Evolutionary conservation across 2,113 vertebrate species (phyloP).

Genomic region (Rhineura floridana): DNA sequence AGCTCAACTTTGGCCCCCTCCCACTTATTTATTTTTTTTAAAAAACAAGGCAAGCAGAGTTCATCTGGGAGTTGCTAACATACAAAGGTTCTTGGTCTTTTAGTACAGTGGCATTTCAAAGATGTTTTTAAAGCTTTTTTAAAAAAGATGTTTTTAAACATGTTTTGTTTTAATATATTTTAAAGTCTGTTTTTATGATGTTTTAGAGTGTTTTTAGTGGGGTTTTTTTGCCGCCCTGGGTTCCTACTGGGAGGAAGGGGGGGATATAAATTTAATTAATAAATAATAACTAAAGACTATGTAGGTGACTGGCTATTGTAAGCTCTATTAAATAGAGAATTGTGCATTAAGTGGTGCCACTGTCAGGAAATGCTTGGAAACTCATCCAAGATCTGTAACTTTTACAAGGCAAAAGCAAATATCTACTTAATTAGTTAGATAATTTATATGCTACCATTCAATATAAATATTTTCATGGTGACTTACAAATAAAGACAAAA

Average conservation of each 20-base stretch:
- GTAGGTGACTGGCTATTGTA: background rate
- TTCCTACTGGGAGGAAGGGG: too few species aligned
- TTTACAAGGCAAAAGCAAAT: background rate
- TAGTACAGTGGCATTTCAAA: background rate
- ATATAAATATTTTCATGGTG: background rate
- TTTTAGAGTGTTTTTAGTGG: too few species aligned
- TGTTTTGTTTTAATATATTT: too few species aligned
- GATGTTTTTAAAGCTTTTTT: too few species aligned
- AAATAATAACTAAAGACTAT: too few species aligned
- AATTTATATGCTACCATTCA: background rate
- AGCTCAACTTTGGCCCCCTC: background rate
- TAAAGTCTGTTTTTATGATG: too few species aligned
- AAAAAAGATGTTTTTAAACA: too few species aligned
- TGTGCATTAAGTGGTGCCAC: background rate
- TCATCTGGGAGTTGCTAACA: background rate
- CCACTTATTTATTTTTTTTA: constrained; percentile 1
- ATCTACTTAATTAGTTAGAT: background rate
- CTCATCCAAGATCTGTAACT: background rate
- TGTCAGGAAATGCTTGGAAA: background rate
- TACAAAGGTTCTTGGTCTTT: background rate
- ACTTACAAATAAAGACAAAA: background rate
- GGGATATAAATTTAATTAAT: too few species aligned
- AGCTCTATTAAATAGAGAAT: background rate
- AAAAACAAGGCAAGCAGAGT: background rate
- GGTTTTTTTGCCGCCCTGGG: too few species aligned